phyloP scores from a whole-genome alignment of 1,140 invertebrate species.

The Lanistes nyassanus region DNA sequence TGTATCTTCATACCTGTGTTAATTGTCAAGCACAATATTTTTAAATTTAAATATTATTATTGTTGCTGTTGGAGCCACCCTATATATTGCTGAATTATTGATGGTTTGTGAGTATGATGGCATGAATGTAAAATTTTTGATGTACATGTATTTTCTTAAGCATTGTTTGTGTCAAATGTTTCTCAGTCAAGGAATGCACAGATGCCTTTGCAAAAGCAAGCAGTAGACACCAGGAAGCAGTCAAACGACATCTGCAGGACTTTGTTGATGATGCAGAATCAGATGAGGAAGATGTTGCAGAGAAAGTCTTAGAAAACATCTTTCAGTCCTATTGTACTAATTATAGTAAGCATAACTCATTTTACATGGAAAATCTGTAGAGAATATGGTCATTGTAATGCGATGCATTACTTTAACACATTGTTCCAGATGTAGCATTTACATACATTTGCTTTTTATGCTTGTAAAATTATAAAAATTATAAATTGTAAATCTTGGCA shows the following conservation, averaged over 20 bases:
- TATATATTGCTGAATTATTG: no score
- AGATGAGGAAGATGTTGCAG: slow-evolving; percentile 57
- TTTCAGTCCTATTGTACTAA: slow-evolving; percentile 53
- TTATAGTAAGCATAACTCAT: slow-evolving; percentile 34
- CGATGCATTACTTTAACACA: no score
- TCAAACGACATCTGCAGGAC: slow-evolving; percentile 46
- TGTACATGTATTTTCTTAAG: neutral
- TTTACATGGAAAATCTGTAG: neutral
- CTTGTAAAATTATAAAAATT: no score
- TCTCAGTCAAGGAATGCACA: slow-evolving; percentile 2
- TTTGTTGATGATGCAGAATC: slow-evolving; percentile 43
- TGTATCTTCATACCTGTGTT: no score
- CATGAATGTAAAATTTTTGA: neutral
- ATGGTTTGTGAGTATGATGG: neutral
- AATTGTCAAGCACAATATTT: no score
- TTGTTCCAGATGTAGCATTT: no score
- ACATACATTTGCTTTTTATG: no score
- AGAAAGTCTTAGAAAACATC: slow-evolving; percentile 48
- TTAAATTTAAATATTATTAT: no score
- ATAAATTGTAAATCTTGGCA: no score
- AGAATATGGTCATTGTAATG: no score
- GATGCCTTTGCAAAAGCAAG: slow-evolving; percentile 57
- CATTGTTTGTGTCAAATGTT: neutral
- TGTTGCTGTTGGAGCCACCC: no score
- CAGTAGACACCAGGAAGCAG: slow-evolving; percentile 50